Evolutionary conservation across 2,113 vertebrate species (phyloP), one percentile per base, ranked within the genome.

Genomic region (Phycodurus eques): DNA sequence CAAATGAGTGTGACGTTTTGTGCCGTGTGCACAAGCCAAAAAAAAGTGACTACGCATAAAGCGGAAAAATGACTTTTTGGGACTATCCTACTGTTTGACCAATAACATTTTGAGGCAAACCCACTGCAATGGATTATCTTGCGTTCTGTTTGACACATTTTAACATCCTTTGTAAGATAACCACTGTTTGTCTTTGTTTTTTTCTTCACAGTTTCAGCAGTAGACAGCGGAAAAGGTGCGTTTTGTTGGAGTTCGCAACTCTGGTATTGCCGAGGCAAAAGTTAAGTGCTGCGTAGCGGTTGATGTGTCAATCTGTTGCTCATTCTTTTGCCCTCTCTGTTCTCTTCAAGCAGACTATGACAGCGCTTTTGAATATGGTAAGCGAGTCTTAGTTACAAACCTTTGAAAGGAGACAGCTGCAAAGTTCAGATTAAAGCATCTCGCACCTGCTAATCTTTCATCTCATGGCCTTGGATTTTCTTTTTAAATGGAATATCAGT

Each of bases 361-460:
- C 90, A 90, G 83, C 51, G 83, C 81, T 44, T 93, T 94, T 88
- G 47, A 91, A 47, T 94, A 93, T 15, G 93, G 93, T 94, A 85
- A 92, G 93, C 89, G 63, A 53, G 44, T 14, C 17, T 72, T 3
- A 39, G 35, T 39, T 51, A 51, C 47, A 51, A 74, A 77, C 56
- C 67, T 74, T 42, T 62, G 66, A 51, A 56, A 85, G 86, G 86
- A 89, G 90, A 87, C 81, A 88, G 89, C 85, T 88, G 80, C 71
- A 67, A 83, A 80, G 77, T 82, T 70, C 43, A 46, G 2, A 14
- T 44, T n/a, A 60, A 15, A 27, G 39, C 42, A n/a, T 64, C 43
- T 65, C 43, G n/a, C 8, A n/a, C 51, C n/a, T 54, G 8, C 53
- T 39, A 39, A 39, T 39, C 35, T 39, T 39, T 39, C 35, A 39